These are phyloP conservation scores for Ligdia adustata DNA, from an alignment of 2,888 invertebrate species.

Conservation along the genomic window DNA sequence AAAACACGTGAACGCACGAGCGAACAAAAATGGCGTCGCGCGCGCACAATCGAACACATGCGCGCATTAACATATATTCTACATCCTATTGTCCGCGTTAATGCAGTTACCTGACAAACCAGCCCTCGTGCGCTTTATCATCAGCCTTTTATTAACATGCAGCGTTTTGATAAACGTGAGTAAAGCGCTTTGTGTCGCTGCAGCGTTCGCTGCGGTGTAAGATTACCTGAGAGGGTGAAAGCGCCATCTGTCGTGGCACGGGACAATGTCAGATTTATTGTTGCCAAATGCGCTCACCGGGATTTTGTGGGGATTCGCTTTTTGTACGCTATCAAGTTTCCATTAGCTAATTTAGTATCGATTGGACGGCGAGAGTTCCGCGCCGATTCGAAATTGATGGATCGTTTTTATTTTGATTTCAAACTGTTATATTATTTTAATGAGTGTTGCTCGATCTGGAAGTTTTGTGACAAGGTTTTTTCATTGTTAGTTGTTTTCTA, in stretches of 20 bases:
- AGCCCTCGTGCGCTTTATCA: conserved; percentile 38
- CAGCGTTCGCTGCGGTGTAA: conserved; percentile 52
- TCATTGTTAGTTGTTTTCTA: too few species aligned
- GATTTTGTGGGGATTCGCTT: conserved; percentile 68
- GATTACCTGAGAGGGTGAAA: conserved; percentile 71
- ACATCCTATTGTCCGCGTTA: conserved; percentile 74
- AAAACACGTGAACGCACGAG: conserved; percentile 39
- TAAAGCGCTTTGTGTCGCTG: conserved; percentile 45
- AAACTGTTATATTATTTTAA: too few species aligned
- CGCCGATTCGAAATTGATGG: conserved; percentile 72
- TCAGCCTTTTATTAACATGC: background rate
- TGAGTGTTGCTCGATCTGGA: too few species aligned
- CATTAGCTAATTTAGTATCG: conserved; percentile 83
- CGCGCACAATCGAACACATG: conserved; percentile 69
- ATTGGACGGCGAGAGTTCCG: conserved; percentile 64
- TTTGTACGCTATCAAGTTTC: conserved; percentile 81
- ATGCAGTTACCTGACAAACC: conserved; percentile 64
- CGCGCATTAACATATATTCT: conserved; percentile 68
- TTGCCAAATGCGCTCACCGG: conserved; percentile 70
- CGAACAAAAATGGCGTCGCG: conserved; percentile 59
- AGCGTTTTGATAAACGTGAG: conserved; percentile 1
- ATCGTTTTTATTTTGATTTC: conserved; percentile 73
- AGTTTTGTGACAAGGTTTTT: too few species aligned
- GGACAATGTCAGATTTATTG: conserved; percentile 77
- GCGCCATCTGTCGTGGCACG: conserved; percentile 73